These are phyloP conservation scores for Ectemnius lituratus DNA, from an alignment of 2,888 invertebrate species.

Conservation along the genomic window DNA sequence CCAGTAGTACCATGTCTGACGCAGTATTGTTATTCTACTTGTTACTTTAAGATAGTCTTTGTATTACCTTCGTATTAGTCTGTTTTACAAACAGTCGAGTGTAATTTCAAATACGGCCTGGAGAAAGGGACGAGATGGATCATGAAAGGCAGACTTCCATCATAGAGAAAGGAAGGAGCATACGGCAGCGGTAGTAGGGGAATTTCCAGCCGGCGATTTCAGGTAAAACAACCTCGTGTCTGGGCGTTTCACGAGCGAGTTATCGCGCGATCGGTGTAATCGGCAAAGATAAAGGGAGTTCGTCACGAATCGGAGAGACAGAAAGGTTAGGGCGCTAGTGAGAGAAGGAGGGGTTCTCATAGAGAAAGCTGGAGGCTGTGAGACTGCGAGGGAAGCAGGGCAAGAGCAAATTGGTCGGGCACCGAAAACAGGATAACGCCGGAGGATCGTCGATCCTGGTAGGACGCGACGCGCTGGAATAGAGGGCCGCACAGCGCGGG, in stretches of 20 bases:
- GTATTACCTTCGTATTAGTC: too few species aligned
- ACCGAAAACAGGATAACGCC: constrained; percentile 62
- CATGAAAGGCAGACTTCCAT: too few species aligned
- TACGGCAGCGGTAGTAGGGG: background rate
- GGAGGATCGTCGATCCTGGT: constrained; percentile 53
- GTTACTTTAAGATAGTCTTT: too few species aligned
- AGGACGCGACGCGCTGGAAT: constrained; percentile 31
- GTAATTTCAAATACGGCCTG: too few species aligned
- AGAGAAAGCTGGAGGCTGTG: constrained; percentile 3
- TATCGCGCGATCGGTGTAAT: constrained; percentile 58
- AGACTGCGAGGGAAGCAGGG: constrained; percentile 2
- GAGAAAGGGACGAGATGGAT: too few species aligned
- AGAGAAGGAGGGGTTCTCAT: background rate
- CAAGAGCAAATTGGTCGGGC: constrained; percentile 55
- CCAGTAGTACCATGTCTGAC: background rate
- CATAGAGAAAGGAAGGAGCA: too few species aligned
- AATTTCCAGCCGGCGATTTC: constrained; percentile 42
- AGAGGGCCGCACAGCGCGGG: constrained; percentile 36
- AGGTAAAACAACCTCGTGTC: constrained; percentile 40
- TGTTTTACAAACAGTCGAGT: constrained; percentile 14
- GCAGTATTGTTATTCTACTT: background rate
- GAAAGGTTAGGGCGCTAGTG: background rate
- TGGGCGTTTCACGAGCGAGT: constrained; percentile 58
- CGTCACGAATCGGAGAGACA: background rate
- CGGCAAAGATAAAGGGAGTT: constrained; percentile 53